Evolutionary conservation across 2,113 vertebrate genomes (phyloP).

Genomic region (Apistogramma diplotaenia): DNA sequence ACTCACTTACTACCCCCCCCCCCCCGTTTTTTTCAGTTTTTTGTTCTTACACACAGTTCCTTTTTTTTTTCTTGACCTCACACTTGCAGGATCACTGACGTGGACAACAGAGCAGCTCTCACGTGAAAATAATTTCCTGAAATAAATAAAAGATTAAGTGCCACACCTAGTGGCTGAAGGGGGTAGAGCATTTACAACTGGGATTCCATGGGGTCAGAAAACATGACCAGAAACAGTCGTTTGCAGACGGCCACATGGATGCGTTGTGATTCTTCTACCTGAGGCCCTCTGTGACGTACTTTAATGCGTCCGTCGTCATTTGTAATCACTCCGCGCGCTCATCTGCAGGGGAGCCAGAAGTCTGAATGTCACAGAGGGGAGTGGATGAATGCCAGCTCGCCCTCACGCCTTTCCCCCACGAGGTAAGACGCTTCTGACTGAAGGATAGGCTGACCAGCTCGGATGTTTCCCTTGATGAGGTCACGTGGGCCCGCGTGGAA

Average conservation of each 20-base stretch:
- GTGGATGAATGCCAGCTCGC: constrained; percentile 15
- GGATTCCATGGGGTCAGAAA: not conserved
- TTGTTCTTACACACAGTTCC: too few relatives aligned
- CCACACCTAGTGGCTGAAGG: constrained; percentile 83
- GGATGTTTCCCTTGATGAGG: constrained; percentile 1
- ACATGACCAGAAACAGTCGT: not conserved
- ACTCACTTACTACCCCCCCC: not conserved
- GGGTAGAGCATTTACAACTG: constrained; percentile 66
- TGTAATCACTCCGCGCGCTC: not conserved
- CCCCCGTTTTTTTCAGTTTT: not conserved
- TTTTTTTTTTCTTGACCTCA: not conserved
- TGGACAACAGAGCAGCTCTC: not conserved
- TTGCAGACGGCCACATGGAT: not conserved
- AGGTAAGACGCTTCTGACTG: constrained; percentile 1
- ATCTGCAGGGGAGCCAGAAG: constrained; percentile 14
- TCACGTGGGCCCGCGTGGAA: constrained; percentile 28
- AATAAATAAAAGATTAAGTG: constrained; percentile 83
- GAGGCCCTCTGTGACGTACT: not conserved
- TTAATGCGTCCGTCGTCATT: not conserved
- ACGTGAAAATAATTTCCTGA: constrained; percentile 54
- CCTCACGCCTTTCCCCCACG: not conserved
- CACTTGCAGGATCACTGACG: not conserved
- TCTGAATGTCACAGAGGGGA: constrained; percentile 36
- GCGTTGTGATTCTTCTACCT: not conserved
- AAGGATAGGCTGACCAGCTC: not conserved